A percentile compares a stretch with the other conserved stretches of the same genome.
phyloP scores from a whole-genome alignment of 2,797 vertebrate species.

The Sternarchorhynchus goeldii region DNA sequence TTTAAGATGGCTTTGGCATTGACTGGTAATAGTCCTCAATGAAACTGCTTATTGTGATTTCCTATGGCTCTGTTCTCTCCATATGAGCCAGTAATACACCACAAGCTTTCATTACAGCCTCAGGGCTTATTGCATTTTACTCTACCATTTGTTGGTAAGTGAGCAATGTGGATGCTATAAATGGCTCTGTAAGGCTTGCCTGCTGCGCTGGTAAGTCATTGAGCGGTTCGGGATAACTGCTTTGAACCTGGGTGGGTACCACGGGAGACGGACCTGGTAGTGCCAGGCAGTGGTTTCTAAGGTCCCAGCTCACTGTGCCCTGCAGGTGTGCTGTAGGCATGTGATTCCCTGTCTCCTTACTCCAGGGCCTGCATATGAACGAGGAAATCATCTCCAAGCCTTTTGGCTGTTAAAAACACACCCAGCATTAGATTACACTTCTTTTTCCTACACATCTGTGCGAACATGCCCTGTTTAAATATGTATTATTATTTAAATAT shows the following conservation, averaged over 20 bases:
- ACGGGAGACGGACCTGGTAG: background rate
- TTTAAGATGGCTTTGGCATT: background rate
- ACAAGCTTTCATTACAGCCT: background rate
- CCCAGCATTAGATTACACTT: too few species aligned
- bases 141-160: conserved; percentile 8
- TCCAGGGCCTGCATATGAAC: background rate
- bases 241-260: too few species aligned
- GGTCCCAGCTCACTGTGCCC: background rate
- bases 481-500: too few species aligned
- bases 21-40: background rate
- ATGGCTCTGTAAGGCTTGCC: background rate
- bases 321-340: background rate
- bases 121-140: background rate
- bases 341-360: background rate
- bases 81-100: conserved; percentile 8
- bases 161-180: background rate
- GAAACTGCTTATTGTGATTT: conserved; percentile 5
- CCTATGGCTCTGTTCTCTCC: background rate
- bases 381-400: background rate
- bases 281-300: background rate
- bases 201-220: background rate
- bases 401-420: too few species aligned
- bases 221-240: background rate
- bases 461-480: too few species aligned
- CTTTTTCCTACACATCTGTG: too few species aligned